phyloP scores from a whole-genome alignment of 2,113 vertebrate genomes.

The Sialia sialis region DNA sequence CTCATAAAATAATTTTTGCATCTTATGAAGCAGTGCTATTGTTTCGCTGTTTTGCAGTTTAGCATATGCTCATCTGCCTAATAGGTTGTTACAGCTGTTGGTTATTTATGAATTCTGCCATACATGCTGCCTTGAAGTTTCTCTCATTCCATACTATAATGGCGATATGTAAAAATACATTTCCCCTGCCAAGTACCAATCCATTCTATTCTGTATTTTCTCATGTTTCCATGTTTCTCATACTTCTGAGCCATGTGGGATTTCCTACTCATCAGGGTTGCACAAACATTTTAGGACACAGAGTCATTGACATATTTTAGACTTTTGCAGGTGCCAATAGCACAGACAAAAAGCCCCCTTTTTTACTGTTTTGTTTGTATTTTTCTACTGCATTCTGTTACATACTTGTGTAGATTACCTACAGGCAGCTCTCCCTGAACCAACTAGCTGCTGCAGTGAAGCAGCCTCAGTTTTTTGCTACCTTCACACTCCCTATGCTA shows the following conservation, averaged over 20 bases:
- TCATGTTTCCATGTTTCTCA: accelerated
- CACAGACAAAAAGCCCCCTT: neutral
- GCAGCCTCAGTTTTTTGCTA: neutral
- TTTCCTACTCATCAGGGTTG: neutral
- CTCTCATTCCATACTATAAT: neutral
- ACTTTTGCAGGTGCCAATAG: neutral
- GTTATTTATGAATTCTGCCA: neutral
- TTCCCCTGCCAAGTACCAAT: neutral
- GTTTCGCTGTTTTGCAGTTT: neutral
- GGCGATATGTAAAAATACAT: neutral
- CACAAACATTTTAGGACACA: neutral
- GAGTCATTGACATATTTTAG: neutral
- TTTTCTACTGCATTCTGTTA: neutral
- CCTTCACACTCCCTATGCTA: neutral
- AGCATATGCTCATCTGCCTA: neutral
- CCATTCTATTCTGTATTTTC: neutral
- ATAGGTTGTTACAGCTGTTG: neutral
- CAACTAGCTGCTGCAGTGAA: neutral
- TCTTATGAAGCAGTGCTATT: neutral
- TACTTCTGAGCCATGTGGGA: neutral
- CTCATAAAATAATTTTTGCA: neutral
- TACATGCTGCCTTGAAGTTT: neutral
- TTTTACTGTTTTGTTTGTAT: too few species aligned
- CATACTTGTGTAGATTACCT: neutral
- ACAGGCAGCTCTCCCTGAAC: neutral